Evolutionary conservation across 1,140 invertebrate species (phyloP), one percentile per base, ranked within the genome.

Genomic region (Hyles vespertilio): DNA sequence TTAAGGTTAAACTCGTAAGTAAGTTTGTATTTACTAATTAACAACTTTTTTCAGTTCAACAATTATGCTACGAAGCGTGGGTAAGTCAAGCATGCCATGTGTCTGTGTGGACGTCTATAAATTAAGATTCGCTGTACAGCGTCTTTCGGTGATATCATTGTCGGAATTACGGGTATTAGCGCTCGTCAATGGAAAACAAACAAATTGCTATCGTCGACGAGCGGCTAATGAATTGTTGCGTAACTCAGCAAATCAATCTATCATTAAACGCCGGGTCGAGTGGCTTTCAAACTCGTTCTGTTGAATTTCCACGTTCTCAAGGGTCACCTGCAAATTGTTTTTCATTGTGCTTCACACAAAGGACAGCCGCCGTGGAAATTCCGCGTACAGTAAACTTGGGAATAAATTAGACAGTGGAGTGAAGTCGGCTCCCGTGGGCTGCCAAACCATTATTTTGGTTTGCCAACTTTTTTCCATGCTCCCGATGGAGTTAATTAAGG

Each of bases 401-500:
- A 65, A 68, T 61, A 70, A 74, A 74, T 74, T 74, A 69, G 61
- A 51, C 54, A 51, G 63, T 5, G 53, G 58, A 65, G 61, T 56
- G 59, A 53, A 62, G 51, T 60, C 58, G 52, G 55, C 64, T 55
- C 61, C 34, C 22, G 63, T 54, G 61, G 43, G 60, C 47, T 49
- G 33, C 44, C 56, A 45, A 55, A 53, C 52, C 64, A 65, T 74
- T 74, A 74, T 68, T 74, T 40, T 66, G 63, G 63, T 70, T 64
- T 59, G 58, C 54, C 22, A 63, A 65, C 57, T 63, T 65, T 63
- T 47, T 50, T 61, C 54, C 50, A 65, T 72, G 67, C 63, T 74
- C 62, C 56, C 62, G 49, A 56, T 50, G 44, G 72, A 65, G 71
- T 74, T 71, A 74, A 74, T 74, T 74, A 71, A 66, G 49, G 56